phyloP scores from a whole-genome alignment of 2,888 invertebrate species.

The Plagiodera versicolora region DNA sequence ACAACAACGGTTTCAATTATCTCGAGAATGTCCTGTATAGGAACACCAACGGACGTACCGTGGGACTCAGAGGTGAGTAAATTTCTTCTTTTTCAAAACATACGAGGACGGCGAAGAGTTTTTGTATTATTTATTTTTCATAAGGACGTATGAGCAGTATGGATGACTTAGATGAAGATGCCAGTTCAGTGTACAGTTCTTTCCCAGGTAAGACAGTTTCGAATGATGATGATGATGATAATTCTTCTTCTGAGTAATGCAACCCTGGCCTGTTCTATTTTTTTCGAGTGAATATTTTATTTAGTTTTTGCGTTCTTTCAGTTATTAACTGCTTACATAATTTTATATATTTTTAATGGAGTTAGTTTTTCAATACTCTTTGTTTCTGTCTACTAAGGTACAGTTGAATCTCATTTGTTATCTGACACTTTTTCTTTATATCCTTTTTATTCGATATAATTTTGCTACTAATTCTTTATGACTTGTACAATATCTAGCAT shows the following conservation, averaged over 20 bases:
- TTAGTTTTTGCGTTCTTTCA: neutral
- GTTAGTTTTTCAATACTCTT: neutral
- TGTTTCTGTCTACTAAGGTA: neutral
- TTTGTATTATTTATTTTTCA: constrained; percentile 15
- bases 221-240: constrained; percentile 55
- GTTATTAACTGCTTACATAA: constrained; percentile 8
- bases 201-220: constrained; percentile 65
- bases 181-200: constrained; percentile 70
- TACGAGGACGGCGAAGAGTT: no score
- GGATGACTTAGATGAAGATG: constrained; percentile 82
- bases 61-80: constrained; percentile 61
- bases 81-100: no score
- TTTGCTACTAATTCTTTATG: neutral
- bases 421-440: neutral
- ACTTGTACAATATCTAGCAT: neutral
- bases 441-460: neutral
- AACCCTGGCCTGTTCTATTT: constrained; percentile 30
- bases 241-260: constrained; percentile 54
- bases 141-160: constrained; percentile 81
- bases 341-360: constrained; percentile 15
- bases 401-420: neutral
- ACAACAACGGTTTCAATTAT: constrained; percentile 82
- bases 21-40: constrained; percentile 80
- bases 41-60: constrained; percentile 65
- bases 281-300: neutral